Evolutionary conservation across 2,113 vertebrate genomes (phyloP).

Genomic region (Falcunculus frontatus): DNA sequence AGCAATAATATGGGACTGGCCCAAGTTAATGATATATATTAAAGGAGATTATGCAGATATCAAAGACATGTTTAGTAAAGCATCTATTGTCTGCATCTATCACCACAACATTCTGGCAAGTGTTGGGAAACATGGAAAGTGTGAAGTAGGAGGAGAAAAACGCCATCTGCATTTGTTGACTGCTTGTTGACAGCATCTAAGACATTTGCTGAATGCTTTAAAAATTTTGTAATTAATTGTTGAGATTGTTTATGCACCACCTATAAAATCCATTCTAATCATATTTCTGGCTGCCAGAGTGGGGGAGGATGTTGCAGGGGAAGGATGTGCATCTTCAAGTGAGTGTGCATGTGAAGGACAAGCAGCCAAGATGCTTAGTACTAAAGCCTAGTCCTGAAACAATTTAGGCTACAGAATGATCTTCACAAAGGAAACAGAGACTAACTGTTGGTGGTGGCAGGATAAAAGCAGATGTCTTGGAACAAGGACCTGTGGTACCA

Average conservation of each 20-base stretch:
- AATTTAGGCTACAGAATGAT: background rate
- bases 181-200: slow-evolving; percentile 46
- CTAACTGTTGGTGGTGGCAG: background rate
- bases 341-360: background rate
- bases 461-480: background rate
- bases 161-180: slow-evolving; percentile 22
- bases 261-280: slow-evolving; percentile 20
- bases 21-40: slow-evolving; percentile 61
- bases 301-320: background rate
- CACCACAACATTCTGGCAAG: slow-evolving; percentile 42
- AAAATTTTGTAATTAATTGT: slow-evolving; percentile 40
- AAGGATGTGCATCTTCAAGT: background rate
- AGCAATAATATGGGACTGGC: slow-evolving; percentile 57
- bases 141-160: slow-evolving; percentile 53
- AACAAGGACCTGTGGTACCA: rapidly evolving
- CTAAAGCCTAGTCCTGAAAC: background rate
- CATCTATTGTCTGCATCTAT: slow-evolving; percentile 38
- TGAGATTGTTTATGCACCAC: background rate
- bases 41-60: slow-evolving; percentile 62
- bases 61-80: slow-evolving; percentile 55
- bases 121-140: slow-evolving; percentile 56
- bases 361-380: background rate
- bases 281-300: background rate
- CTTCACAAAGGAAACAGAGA: background rate
- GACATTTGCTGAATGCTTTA: slow-evolving; percentile 22